Percentiles rank a stretch among this genome's conserved stretches.
Conservation (phyloP, 2,113 vertebrate genomes). For the Chitala chitala region DNA sequence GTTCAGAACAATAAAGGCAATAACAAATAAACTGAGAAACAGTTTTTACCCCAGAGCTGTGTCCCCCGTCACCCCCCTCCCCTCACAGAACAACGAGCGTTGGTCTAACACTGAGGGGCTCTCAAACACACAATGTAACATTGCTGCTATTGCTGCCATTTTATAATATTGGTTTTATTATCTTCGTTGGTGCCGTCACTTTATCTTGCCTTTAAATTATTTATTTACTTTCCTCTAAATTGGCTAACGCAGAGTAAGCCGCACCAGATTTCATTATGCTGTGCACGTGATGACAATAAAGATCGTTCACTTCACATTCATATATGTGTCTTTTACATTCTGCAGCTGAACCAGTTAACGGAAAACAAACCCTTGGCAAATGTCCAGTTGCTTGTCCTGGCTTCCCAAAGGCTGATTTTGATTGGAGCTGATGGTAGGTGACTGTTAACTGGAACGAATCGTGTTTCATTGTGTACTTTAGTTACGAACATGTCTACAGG, state of each 20-base stretch:
- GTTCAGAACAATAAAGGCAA: too few relatives aligned
- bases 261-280: neutral
- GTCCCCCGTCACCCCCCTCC: too few relatives aligned
- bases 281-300: too few relatives aligned
- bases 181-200: too few relatives aligned
- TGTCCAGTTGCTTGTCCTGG: neutral
- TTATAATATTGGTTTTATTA: too few relatives aligned
- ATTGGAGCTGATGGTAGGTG: neutral
- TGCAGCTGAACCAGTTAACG: neutral
- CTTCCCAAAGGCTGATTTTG: neutral
- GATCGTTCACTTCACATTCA: too few relatives aligned
- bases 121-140: too few relatives aligned
- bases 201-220: too few relatives aligned
- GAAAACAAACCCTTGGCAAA: neutral
- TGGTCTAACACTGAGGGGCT: neutral
- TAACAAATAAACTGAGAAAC: too few relatives aligned
- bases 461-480: neutral
- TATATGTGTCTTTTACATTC: neutral
- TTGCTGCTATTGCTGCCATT: too few relatives aligned
- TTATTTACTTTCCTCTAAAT: neutral
- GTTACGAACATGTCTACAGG: neutral
- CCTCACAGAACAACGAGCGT: neutral
- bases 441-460: slow-evolving; percentile 4
- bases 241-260: too few relatives aligned
- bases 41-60: too few relatives aligned